These are phyloP conservation scores for Phalacrocorax aristotelis DNA, from an alignment of 2,113 vertebrate species.

Conservation along the genomic window DNA sequence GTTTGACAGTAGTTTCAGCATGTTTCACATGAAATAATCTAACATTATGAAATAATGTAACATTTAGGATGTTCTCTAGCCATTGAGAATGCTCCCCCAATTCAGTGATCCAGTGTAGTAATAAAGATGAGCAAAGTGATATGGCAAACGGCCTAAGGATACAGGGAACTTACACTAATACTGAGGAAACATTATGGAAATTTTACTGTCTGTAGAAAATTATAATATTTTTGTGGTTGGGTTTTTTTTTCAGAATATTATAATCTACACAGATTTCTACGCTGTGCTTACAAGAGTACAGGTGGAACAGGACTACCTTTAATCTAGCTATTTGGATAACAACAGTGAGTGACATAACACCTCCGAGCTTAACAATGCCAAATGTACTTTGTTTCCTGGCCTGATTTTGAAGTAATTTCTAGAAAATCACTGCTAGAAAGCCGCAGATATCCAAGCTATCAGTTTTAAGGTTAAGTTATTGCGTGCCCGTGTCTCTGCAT, in stretches of 20 bases:
- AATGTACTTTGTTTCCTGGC: not conserved
- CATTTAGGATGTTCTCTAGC: constrained; percentile 27
- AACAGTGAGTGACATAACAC: not conserved
- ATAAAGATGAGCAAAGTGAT: not conserved
- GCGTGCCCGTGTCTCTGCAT: not conserved
- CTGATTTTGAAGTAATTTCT: not conserved
- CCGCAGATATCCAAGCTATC: not conserved
- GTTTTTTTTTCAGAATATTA: not conserved
- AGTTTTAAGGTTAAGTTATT: not conserved
- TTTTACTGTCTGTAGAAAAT: not conserved
- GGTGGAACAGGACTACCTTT: not conserved
- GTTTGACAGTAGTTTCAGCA: constrained; percentile 67
- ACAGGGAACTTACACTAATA: not conserved
- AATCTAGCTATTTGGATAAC: not conserved
- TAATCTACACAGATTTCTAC: not conserved
- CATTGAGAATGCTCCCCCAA: not conserved
- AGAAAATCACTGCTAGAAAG: not conserved
- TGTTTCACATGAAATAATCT: constrained; percentile 56
- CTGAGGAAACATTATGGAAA: not conserved
- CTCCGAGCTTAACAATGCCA: not conserved
- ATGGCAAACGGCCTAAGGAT: not conserved
- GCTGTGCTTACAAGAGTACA: not conserved
- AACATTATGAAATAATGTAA: constrained; percentile 30
- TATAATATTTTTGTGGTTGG: not conserved
- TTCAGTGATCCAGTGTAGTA: not conserved